A percentile compares a stretch with the other conserved stretches of the same genome.
Conservation (phyloP, 2,113 vertebrate genomes). For the Thunnus thynnus region DNA sequence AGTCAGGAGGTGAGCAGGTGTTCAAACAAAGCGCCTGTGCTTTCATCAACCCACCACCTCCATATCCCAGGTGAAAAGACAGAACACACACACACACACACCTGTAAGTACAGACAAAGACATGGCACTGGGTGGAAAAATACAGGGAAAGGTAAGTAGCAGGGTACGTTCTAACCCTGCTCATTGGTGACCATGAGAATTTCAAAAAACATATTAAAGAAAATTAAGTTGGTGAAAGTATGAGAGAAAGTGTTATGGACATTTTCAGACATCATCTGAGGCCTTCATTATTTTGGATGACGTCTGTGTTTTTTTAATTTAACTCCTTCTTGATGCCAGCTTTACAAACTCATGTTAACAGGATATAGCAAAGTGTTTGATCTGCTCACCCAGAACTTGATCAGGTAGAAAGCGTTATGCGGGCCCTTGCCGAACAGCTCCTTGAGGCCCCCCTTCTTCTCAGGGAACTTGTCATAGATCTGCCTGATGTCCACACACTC, state of each 20-base stretch:
- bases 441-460: slow-evolving; percentile 98
- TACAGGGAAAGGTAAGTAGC: slow-evolving; percentile 11
- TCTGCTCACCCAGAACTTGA: slow-evolving; percentile 98
- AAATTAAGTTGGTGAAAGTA: not conserved
- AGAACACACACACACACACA: slow-evolving; percentile 21
- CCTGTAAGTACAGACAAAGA: slow-evolving; percentile 43
- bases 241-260: not conserved
- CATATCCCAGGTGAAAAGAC: slow-evolving; percentile 67
- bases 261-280: not conserved
- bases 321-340: no score
- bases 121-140: slow-evolving; percentile 47
- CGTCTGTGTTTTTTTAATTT: no score
- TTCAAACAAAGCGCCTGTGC: slow-evolving; percentile 83
- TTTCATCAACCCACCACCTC: slow-evolving; percentile 75
- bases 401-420: slow-evolving; percentile 97
- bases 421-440: slow-evolving; percentile 97
- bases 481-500: slow-evolving; percentile 98
- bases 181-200: not conserved
- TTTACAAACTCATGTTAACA: not conserved
- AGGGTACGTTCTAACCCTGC: not conserved
- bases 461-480: slow-evolving; percentile 99
- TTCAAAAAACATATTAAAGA: not conserved
- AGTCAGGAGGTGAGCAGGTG: slow-evolving; percentile 82
- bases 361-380: not conserved
- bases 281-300: not conserved